Base-by-base conservation (phyloP, 2,113 vertebrate species). In the Chloroceryle aenea region DNA sequence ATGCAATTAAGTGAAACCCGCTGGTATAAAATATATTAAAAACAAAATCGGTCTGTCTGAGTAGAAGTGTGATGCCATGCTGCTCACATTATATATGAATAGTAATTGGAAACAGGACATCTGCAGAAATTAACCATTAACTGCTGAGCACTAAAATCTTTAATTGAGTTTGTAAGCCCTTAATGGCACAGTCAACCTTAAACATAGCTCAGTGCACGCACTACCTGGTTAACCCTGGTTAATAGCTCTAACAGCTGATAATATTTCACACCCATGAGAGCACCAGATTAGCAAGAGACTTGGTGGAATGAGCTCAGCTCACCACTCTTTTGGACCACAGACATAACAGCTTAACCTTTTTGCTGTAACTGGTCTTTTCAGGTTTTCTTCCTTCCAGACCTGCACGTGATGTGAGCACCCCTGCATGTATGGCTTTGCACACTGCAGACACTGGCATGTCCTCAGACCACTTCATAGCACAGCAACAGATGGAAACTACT, bases 111-210 rank as follows among this genome's bases (percentile, higher is more conserved):
- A 97, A 94, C 95, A 97, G 95, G 90, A 92, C 95, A 94, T 94
- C 92, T 94, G 95, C 96, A 96, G 90, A 97, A 96, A 95, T 96
- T 87, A 93, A 50, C 86, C 69, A 96, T 96, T 95, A 94, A 88
- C 83, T 82, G 53, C 88, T 94, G 92, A 92, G 80, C 88, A 93
- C 89, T 96, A 96, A 96, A 97, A 97, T 82, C 88, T 97, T 95
- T 97, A 96, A 96, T 94, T 96, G 95, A 95, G 86, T 96, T 95
- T 96, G 96, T 95, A 96, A 97, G 90, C 90, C 88, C 94, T 95
- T 94, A 96, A 95, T 94, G 92, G 90, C 86, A 76, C 74, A 87
- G 90, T 92, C 96, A 94, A 92, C 93, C 90, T 93, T 73, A 92
- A 95, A 79, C 94, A 81, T 40, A 92, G 92, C 95, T 87, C 89